Evolutionary conservation across 2,797 vertebrate genomes (phyloP).

Genomic region (Megaceryle alcyon): DNA sequence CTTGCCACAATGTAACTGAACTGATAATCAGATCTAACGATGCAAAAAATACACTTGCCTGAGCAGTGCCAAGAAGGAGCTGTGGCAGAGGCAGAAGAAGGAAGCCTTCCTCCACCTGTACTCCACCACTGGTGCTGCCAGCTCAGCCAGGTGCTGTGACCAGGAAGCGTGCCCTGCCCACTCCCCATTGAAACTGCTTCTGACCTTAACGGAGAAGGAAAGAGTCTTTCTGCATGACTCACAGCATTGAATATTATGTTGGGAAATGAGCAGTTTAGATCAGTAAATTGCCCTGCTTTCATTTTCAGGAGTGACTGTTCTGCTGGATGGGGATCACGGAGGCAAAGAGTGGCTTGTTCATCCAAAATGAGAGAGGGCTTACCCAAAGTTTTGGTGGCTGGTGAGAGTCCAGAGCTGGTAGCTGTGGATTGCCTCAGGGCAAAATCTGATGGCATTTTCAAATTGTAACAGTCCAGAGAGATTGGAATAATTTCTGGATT

Average conservation of each 20-base stretch:
- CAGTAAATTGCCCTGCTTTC: slow-evolving; percentile 31
- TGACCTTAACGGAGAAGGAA: slow-evolving; percentile 16
- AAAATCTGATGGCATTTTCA: background rate
- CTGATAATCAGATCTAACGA: background rate
- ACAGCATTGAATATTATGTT: background rate
- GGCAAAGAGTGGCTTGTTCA: slow-evolving; percentile 11
- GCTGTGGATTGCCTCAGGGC: fast-evolving
- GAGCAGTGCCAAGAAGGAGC: background rate
- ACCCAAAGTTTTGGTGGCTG: background rate
- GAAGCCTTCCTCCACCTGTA: background rate
- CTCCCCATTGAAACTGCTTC: slow-evolving; percentile 3
- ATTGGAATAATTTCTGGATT: background rate
- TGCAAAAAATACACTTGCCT: background rate
- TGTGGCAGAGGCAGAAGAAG: background rate
- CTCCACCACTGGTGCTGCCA: background rate
- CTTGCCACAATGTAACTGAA: background rate
- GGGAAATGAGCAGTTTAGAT: slow-evolving; percentile 3
- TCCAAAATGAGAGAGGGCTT: background rate
- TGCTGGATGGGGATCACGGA: background rate
- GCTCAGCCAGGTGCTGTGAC: background rate
- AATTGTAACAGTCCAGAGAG: background rate
- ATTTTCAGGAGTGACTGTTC: background rate
- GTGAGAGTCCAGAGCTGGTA: background rate
- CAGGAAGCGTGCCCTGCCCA: background rate
- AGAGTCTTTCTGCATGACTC: slow-evolving; percentile 38